A percentile compares a stretch with the other conserved stretches of the same genome.
Evolutionary conservation across 2,888 invertebrate genomes (phyloP).

Genomic region (Cryptus armator): DNA sequence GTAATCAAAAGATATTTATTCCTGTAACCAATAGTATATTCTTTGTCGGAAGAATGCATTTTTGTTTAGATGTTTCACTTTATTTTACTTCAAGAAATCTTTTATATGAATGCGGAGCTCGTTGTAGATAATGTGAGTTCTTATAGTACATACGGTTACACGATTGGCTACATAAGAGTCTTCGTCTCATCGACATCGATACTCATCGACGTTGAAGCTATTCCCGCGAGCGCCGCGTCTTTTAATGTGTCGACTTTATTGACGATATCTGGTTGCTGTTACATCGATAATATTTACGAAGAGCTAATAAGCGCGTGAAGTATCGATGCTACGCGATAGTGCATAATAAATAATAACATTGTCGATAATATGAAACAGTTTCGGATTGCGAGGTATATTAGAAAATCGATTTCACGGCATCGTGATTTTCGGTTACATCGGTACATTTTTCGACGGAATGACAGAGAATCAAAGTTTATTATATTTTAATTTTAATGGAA

Average conservation of each 20-base stretch:
- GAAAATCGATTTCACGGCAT: background rate
- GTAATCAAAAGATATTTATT: too few species aligned
- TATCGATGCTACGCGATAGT: background rate
- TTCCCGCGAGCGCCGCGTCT: background rate
- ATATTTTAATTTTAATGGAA: background rate
- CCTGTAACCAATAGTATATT: too few species aligned
- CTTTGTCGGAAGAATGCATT: too few species aligned
- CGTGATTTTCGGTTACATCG: background rate
- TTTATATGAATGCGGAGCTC: background rate
- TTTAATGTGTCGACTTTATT: background rate
- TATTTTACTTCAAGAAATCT: too few species aligned
- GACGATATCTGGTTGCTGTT: background rate
- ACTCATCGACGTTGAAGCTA: background rate
- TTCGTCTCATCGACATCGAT: conserved; percentile 1
- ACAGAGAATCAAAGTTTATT: background rate
- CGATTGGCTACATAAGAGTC: background rate
- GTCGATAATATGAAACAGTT: background rate
- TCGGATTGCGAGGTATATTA: background rate
- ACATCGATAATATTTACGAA: background rate
- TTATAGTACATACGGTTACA: background rate
- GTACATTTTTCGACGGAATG: background rate
- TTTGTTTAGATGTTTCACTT: too few species aligned
- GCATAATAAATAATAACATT: too few species aligned
- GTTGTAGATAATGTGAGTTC: background rate
- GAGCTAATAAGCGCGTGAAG: background rate